Evolutionary conservation across 2,113 vertebrate genomes (phyloP).

Genomic region (Halcyon malimbica): DNA sequence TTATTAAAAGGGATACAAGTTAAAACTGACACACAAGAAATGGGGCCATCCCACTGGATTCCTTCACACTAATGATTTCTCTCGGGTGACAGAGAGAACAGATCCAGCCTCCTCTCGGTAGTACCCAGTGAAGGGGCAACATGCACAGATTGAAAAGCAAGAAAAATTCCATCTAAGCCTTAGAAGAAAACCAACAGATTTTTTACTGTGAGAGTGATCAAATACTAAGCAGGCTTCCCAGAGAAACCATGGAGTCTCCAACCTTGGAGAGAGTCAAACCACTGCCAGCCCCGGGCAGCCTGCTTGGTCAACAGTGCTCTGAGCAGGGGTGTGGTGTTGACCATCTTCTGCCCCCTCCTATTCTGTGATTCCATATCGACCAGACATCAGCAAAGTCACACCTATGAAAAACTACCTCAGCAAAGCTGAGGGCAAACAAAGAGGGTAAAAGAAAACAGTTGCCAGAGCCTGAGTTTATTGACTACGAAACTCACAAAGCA

Average conservation of each 20-base stretch:
- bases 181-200: not conserved
- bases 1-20: not conserved
- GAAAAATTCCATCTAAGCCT: not conserved
- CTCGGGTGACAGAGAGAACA: not conserved
- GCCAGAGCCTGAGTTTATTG: not conserved
- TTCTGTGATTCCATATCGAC: not conserved
- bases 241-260: not conserved
- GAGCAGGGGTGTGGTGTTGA: not conserved
- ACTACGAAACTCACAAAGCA: not conserved
- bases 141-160: not conserved
- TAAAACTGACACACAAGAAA: not conserved
- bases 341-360: not conserved
- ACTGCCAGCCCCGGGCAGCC: rapidly evolving
- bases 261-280: not conserved
- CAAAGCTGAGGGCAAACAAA: not conserved
- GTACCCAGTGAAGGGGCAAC: not conserved
- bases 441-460: not conserved
- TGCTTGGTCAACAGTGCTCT: not conserved
- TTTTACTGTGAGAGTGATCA: not conserved
- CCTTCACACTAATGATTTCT: not conserved
- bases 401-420: not conserved
- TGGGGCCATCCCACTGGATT: not conserved
- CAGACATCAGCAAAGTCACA: not conserved
- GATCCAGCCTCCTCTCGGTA: not conserved
- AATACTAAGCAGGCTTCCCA: not conserved